Percentiles rank a stretch among this genome's conserved stretches.
phyloP scores from a whole-genome alignment of 2,113 vertebrate genomes.

The Junco hyemalis region DNA sequence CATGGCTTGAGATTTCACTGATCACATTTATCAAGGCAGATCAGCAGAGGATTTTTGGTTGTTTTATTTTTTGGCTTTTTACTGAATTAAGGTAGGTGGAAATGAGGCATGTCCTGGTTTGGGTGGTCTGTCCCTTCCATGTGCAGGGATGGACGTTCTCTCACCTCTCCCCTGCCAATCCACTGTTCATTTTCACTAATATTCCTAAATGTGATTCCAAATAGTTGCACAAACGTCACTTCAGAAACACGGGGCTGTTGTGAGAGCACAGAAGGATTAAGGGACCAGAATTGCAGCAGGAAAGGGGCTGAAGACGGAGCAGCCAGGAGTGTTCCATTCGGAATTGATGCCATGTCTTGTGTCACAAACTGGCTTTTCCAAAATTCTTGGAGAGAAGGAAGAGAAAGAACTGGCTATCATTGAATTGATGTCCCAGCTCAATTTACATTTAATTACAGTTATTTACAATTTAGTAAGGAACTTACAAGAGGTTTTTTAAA shows the following conservation, averaged over 20 bases:
- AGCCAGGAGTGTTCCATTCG: not conserved
- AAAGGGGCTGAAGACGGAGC: not conserved
- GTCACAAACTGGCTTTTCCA: not conserved
- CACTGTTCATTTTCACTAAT: not conserved
- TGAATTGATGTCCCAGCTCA: not conserved
- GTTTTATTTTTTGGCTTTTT: not conserved
- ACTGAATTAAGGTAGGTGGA: not conserved
- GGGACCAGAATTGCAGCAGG: not conserved
- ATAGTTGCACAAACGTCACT: rapidly evolving
- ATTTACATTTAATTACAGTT: no score
- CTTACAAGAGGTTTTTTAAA: not conserved
- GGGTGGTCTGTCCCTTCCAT: not conserved
- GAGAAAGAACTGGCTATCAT: not conserved
- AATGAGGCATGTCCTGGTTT: not conserved
- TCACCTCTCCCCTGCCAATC: not conserved
- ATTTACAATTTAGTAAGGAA: not conserved
- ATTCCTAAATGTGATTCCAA: not conserved
- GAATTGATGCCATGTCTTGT: rapidly evolving
- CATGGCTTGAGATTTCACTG: not conserved
- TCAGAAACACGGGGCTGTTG: rapidly evolving
- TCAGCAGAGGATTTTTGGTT: not conserved
- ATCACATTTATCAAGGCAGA: not conserved
- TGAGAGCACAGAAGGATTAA: not conserved
- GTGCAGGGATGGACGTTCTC: not conserved
- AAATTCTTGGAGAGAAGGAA: not conserved